Base-by-base conservation (phyloP, 2,888 invertebrate genomes). In the Trichogramma dendrolimi region DNA sequence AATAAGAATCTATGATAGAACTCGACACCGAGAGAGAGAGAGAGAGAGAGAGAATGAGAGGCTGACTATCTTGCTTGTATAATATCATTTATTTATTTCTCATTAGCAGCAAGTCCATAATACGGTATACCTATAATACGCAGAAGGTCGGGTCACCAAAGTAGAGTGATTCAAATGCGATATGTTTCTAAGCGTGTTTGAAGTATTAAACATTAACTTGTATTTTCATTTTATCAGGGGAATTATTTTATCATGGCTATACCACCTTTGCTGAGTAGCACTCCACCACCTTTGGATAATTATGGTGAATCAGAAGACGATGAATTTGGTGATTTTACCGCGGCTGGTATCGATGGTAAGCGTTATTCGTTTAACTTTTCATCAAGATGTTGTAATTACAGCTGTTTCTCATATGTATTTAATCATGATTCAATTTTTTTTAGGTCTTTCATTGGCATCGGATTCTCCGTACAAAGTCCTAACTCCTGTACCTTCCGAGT, bases 241-340 rank as follows among this genome's bases (percentile, higher is more conserved):
- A 27, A 27, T 27, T 27, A 2, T 27, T 6, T 53, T 55, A 8
- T 27, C 57, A 85, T 85, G 85, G 85, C 85, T 73, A 84, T 87
- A 76, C 87, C 87, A 76, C 87, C 87, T 66, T 81, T 87, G 70
- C 85, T 87, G 71, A 85, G 86, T 71, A 84, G 85, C 63, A 85
- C 86, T 71, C 87, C 87, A 71, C 87, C 87, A 66, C 87, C 87
- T 63, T 82, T 85, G 63, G 86, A 86, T 68, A 85, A 85, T 72
- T 72, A 75, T 61, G 78, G 79, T 38, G 81, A 80, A 63, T 77
- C 79, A 2, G 85, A 85, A 64, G 86, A 86, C 64, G 85, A 86
- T 74, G 86, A 86, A 59, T 79, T 78, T 56, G 79, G 79, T 8
- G 79, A 78, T 63, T 79, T 76, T 55, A 74, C 77, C 44, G 68